phyloP scores from a whole-genome alignment of 2,797 vertebrate species.

The Pangasius macronema region DNA sequence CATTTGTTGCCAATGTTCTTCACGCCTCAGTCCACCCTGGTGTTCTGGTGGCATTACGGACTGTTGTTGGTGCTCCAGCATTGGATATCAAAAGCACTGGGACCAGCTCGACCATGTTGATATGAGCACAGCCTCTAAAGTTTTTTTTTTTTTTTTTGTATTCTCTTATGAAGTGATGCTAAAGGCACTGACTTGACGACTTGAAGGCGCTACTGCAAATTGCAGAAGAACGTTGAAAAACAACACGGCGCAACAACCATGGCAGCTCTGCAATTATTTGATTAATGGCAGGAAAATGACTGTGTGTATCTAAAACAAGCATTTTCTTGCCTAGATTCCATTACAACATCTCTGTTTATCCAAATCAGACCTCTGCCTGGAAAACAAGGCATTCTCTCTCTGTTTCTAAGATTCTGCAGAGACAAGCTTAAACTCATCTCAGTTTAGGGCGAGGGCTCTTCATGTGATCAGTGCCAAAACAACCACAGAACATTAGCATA shows the following conservation, averaged over 20 bases:
- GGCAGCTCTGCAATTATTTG: neutral
- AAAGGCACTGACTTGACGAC: neutral
- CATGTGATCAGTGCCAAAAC: constrained; percentile 5
- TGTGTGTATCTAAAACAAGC: neutral
- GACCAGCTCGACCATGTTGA: neutral
- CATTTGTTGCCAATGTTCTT: neutral
- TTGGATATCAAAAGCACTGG: neutral
- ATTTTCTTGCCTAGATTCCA: constrained; percentile 15
- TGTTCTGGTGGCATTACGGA: neutral
- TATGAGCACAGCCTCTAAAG: neutral
- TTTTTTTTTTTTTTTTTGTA: neutral
- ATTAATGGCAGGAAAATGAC: constrained; percentile 7
- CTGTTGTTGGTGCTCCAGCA: neutral
- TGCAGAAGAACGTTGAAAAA: neutral
- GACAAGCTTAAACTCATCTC: constrained; percentile 8
- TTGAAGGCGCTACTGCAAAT: neutral
- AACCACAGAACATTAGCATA: constrained; percentile 22
- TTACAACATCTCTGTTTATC: constrained; percentile 24
- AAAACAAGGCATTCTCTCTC: constrained; percentile 14
- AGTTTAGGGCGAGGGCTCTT: neutral
- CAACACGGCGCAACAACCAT: neutral
- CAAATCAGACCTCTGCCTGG: neutral
- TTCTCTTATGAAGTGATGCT: neutral
- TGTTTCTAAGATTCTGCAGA: neutral
- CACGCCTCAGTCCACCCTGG: neutral